A percentile compares a stretch with the other conserved stretches of the same genome.
Conservation (phyloP, 2,797 vertebrate genomes). For the Thalassophryne amazonica region DNA sequence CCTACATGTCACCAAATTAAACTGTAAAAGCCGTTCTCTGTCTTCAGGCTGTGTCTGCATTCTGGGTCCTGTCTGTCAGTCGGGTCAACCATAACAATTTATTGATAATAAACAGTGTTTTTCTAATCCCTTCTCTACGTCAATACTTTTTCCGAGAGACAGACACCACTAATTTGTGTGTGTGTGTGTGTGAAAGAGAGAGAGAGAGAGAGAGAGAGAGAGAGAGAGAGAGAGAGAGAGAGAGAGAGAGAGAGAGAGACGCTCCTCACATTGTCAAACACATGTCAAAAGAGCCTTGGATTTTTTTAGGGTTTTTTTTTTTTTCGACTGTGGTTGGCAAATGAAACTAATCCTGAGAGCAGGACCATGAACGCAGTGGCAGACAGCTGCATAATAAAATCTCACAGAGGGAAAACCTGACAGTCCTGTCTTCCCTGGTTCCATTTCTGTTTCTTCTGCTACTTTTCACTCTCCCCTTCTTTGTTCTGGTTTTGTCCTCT, state of each 20-base stretch:
- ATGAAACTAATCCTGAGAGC: slow-evolving; percentile 57
- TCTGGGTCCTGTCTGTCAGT: too few species aligned
- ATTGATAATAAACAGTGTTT: too few species aligned
- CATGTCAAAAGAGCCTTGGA: slow-evolving; percentile 34
- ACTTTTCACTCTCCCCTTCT: neutral
- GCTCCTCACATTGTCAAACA: slow-evolving; percentile 19
- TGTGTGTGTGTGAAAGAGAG: neutral
- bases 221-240: neutral
- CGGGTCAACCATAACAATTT: too few species aligned
- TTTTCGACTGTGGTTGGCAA: slow-evolving; percentile 42
- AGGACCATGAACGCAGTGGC: slow-evolving; percentile 24
- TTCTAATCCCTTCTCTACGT: too few species aligned
- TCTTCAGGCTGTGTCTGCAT: too few species aligned
- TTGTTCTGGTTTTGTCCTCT: slow-evolving; percentile 3
- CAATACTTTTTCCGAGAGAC: too few species aligned
- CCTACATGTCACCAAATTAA: too few species aligned
- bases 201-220: neutral
- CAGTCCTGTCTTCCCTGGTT: slow-evolving; percentile 34
- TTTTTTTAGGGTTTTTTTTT: slow-evolving; percentile 34
- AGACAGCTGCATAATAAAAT: slow-evolving; percentile 62
- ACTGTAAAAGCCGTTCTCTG: too few species aligned
- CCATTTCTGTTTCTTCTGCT: slow-evolving; percentile 16
- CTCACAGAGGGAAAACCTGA: slow-evolving; percentile 47
- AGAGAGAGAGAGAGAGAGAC: slow-evolving; percentile 2
- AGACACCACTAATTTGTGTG: too few species aligned